Percentiles rank a stretch among this genome's conserved stretches.
These are phyloP conservation scores for Lampris megalopsis DNA, from an alignment of 2,113 vertebrate genomes.

Conservation along the genomic window DNA sequence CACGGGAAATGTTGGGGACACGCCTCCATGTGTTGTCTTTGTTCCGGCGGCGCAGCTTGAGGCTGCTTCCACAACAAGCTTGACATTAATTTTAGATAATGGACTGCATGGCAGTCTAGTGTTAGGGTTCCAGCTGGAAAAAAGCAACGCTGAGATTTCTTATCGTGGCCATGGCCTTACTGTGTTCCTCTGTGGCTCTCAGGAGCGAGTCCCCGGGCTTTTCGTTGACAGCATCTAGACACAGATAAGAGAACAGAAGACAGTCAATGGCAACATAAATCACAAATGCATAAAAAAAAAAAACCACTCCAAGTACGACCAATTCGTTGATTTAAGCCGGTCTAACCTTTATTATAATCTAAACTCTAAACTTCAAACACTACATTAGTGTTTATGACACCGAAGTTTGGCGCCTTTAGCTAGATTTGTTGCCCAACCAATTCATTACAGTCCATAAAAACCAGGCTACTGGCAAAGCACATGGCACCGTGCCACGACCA, in stretches of 20 bases:
- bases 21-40: conserved; percentile 66
- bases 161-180: conserved; percentile 26
- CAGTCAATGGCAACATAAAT: conserved; percentile 28
- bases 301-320: conserved; percentile 14
- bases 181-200: conserved; percentile 45
- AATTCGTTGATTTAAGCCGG: conserved; percentile 16
- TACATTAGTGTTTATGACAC: conserved; percentile 5
- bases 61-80: conserved; percentile 77
- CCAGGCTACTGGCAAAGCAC: conserved; percentile 1
- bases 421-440: background rate
- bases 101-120: conserved; percentile 21
- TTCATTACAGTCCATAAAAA: conserved; percentile 47
- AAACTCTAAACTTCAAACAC: background rate
- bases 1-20: conserved; percentile 57
- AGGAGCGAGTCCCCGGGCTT: background rate
- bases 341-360: conserved; percentile 2
- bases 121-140: conserved; percentile 25
- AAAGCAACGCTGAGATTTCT: conserved; percentile 19
- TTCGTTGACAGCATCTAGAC: conserved; percentile 46
- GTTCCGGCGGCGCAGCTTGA: conserved; percentile 79
- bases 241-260: conserved; percentile 32
- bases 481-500: background rate
- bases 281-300: conserved; percentile 11
- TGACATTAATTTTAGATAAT: conserved; percentile 60
- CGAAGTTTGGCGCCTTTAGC: conserved; percentile 19